Conservation (phyloP, 2,113 vertebrate species). For the Archocentrus centrarchus region DNA sequence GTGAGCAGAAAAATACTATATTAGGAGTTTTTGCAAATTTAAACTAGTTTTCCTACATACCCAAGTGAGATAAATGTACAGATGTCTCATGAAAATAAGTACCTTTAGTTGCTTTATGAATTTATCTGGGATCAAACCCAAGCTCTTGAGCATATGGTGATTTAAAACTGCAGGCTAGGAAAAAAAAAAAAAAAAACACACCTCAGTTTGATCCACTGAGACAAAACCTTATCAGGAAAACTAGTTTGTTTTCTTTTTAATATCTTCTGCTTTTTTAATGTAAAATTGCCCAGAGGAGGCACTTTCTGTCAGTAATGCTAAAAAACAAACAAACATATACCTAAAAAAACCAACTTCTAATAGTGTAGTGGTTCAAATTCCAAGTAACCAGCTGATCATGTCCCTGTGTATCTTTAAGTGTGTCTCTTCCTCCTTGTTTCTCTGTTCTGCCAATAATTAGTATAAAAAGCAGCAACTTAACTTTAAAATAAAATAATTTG, state of each 20-base stretch:
- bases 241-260: rapidly evolving
- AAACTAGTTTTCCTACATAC: not conserved
- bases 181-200: not conserved
- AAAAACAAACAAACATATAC: too few species aligned
- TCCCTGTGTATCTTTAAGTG: too few species aligned
- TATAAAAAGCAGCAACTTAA: too few species aligned
- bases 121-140: conserved; percentile 18
- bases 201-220: not conserved
- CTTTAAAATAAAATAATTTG: too few species aligned
- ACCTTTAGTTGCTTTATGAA: not conserved
- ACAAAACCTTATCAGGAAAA: not conserved
- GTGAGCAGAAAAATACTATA: not conserved
- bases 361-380: too few species aligned
- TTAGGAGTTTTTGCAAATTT: conserved; percentile 6
- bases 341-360: too few species aligned
- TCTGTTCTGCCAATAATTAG: too few species aligned
- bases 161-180: not conserved
- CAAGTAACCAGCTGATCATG: too few species aligned
- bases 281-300: too few species aligned
- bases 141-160: conserved; percentile 13
- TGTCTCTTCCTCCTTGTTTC: too few species aligned
- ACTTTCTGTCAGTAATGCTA: too few species aligned
- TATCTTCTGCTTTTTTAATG: too few species aligned
- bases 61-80: not conserved
- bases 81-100: conserved; percentile 11